phyloP scores from a whole-genome alignment of 2,888 invertebrate genomes.

The Drosophila percnosoma region DNA sequence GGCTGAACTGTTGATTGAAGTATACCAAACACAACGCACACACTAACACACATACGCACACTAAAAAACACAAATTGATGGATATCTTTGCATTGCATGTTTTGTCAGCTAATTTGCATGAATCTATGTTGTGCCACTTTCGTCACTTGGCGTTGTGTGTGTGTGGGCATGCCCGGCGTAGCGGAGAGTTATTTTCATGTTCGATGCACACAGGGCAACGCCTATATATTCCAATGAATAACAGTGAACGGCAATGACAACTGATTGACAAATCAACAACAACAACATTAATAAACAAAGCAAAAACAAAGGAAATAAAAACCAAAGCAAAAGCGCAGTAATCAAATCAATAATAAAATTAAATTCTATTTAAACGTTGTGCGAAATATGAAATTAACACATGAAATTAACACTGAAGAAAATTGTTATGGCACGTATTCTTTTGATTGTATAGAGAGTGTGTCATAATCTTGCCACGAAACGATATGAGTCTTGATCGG shows the following conservation, averaged over 20 bases:
- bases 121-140: conserved; percentile 32
- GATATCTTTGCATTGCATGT: conserved; percentile 34
- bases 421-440: neutral
- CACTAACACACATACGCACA: neutral
- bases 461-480: neutral
- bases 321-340: conserved; percentile 10
- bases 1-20: conserved; percentile 50
- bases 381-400: neutral
- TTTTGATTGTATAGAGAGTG: neutral
- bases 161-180: neutral
- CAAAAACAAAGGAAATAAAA: neutral
- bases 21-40: conserved; percentile 14
- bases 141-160: conserved; percentile 2
- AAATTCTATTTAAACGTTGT: neutral
- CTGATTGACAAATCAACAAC: conserved; percentile 43
- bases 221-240: conserved; percentile 2
- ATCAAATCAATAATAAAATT: conserved; percentile 34
- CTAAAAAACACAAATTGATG: conserved; percentile 3
- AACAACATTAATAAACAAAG: neutral
- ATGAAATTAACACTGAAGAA: neutral
- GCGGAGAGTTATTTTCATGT: conserved; percentile 21
- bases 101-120: conserved; percentile 75
- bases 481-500: neutral
- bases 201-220: conserved; percentile 18
- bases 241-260: conserved; percentile 48